Base-by-base conservation (phyloP, 2,113 vertebrate genomes). In the Chitala chitala region DNA sequence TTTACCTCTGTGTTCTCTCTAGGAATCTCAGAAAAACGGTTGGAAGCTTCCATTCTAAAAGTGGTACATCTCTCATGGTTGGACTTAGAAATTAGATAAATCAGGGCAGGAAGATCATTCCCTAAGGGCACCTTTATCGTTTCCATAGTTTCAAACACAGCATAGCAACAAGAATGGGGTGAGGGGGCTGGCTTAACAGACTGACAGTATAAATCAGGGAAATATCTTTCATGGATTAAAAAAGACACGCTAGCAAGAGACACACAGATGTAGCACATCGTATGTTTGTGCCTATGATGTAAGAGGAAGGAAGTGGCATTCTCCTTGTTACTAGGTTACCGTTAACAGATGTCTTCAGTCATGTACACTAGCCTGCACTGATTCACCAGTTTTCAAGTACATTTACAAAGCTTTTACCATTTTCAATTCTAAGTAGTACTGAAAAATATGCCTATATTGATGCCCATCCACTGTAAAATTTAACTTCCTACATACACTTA, bases 91-190 rank as follows among this genome's bases (percentile, higher is more conserved):
- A 80, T 76, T n/a, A 75, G 40, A 53, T 44, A 61, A 68, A 51
- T 73, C 75, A 74, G 53, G 44, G 69, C 53, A 77, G 42, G 63
- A 76, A 59, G 53, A 68, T 46, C 54, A 71, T 73, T 78, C 75
- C 77, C 73, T 76, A 79, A 75, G 79, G 77, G 77, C 72, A 77
- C 79, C 79, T 82, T 80, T 79, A 79, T 61, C 63, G 77, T 79
- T 80, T 79, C 81, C 81, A 82, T 80, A 82, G 81, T 82, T 80
- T 82, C 81, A 82, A 82, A 77, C 73, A 77, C 79, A 76, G 78
- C 79, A 80, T 80, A 82, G 81, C 81, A 82, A 82, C 81, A 82
- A 75, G 78, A 78, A 80, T 78, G 80, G 74, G 78, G 77, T 77
- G 75, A 78, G 81, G 75, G 77, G 81, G 81, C 65, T 31, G 81